Conservation (phyloP, 2,797 vertebrate species). For the Chloroceryle amazona region DNA sequence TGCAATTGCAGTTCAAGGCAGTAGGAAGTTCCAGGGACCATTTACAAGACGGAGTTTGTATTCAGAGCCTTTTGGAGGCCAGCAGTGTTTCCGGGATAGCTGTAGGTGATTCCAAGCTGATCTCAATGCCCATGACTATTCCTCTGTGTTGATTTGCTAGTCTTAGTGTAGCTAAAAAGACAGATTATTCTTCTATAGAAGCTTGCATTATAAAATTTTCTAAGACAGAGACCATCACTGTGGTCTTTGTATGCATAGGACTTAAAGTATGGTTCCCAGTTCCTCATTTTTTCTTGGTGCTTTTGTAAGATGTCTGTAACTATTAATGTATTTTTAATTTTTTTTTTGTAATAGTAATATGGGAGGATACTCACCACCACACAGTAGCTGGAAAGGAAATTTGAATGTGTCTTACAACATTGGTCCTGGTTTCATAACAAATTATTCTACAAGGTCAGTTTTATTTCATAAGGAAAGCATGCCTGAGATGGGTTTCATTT, state of each 20-base stretch:
- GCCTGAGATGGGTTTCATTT: background rate
- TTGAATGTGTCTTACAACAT: constrained; percentile 90
- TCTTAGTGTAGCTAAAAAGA: background rate
- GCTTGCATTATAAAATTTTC: background rate
- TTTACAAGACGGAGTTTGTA: background rate
- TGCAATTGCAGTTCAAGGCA: background rate
- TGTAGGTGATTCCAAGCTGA: background rate
- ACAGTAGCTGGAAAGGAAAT: constrained; percentile 90
- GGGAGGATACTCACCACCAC: constrained; percentile 87
- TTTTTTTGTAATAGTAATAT: constrained; percentile 85
- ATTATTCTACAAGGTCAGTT: constrained; percentile 86
- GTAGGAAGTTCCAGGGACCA: background rate
- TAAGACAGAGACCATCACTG: background rate
- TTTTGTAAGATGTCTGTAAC: background rate
- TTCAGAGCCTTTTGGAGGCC: background rate
- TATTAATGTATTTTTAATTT: background rate
- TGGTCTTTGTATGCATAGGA: background rate
- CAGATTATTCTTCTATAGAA: background rate
- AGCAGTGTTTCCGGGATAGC: background rate
- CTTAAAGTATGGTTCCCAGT: background rate
- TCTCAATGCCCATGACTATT: background rate
- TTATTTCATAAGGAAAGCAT: background rate
- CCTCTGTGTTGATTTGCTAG: background rate
- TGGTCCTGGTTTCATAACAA: constrained; percentile 89
- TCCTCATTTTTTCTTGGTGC: background rate